These are phyloP conservation scores for Harmothoe impar DNA, from an alignment of 2,888 invertebrate genomes.

Conservation along the genomic window DNA sequence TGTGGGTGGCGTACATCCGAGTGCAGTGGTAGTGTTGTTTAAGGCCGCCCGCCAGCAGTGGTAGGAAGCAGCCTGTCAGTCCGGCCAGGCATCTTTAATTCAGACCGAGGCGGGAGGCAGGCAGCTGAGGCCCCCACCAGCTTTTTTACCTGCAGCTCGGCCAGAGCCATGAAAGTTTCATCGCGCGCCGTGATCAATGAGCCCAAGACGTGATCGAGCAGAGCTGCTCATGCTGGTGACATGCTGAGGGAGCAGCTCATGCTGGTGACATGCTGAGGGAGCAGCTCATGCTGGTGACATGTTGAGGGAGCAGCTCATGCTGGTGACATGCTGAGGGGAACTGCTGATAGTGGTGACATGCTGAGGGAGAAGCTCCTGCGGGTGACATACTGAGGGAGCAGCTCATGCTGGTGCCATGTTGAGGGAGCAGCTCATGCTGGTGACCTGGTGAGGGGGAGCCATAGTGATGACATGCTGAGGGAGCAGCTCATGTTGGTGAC, in stretches of 20 bases:
- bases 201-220: background rate
- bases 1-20: background rate
- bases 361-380: background rate
- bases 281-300: background rate
- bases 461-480: background rate
- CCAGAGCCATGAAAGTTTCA: slow-evolving; percentile 51
- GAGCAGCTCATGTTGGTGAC: background rate
- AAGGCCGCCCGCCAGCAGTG: background rate
- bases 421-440: background rate
- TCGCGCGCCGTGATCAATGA: slow-evolving; percentile 26
- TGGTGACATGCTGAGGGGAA: background rate
- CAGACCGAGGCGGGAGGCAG: background rate
- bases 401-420: too few species aligned
- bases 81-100: background rate
- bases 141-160: slow-evolving; percentile 12
- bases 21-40: background rate
- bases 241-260: background rate
- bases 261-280: background rate
- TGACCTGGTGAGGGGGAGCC: background rate
- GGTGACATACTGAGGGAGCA: background rate
- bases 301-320: background rate
- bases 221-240: background rate
- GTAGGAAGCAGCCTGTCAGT: background rate
- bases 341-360: background rate
- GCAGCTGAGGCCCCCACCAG: slow-evolving; percentile 43